A percentile compares a stretch with the other conserved stretches of the same genome.
phyloP scores from a whole-genome alignment of 1,140 invertebrate species.

The Archegozetes longisetosus region DNA sequence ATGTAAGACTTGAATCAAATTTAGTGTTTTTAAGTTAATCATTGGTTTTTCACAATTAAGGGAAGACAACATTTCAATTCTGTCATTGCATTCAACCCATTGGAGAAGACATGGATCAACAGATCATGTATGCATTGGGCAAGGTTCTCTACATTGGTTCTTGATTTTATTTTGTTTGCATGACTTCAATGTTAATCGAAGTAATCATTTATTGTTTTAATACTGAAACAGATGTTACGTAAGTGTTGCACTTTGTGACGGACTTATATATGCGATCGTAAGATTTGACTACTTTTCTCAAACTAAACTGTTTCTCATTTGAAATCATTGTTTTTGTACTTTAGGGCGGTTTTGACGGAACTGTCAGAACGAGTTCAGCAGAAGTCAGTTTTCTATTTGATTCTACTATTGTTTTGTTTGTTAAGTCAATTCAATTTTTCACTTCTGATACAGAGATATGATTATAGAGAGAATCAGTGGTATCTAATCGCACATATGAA shows the following conservation, averaged over 20 bases:
- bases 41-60: background rate
- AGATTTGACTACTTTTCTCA: no score
- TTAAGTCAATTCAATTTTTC: background rate
- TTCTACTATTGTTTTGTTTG: no score
- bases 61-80: conserved; percentile 48
- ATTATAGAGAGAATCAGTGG: conserved; percentile 29
- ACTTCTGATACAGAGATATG: conserved; percentile 21
- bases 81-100: conserved; percentile 45
- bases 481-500: conserved; percentile 26
- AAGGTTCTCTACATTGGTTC: conserved; percentile 14
- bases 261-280: conserved; percentile 31
- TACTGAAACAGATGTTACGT: conserved; percentile 66
- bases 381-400: conserved; percentile 21
- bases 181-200: background rate
- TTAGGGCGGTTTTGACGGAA: conserved; percentile 36
- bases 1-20: conserved; percentile 27
- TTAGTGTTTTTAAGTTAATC: background rate
- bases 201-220: background rate
- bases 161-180: background rate
- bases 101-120: conserved; percentile 43
- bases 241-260: conserved; percentile 45
- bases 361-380: conserved; percentile 31
- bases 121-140: conserved; percentile 51
- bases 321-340: no score
- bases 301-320: no score